A percentile compares a stretch with the other conserved stretches of the same genome.
Evolutionary conservation across 2,888 invertebrate genomes (phyloP).

Genomic region (Tiliacea citrago): DNA sequence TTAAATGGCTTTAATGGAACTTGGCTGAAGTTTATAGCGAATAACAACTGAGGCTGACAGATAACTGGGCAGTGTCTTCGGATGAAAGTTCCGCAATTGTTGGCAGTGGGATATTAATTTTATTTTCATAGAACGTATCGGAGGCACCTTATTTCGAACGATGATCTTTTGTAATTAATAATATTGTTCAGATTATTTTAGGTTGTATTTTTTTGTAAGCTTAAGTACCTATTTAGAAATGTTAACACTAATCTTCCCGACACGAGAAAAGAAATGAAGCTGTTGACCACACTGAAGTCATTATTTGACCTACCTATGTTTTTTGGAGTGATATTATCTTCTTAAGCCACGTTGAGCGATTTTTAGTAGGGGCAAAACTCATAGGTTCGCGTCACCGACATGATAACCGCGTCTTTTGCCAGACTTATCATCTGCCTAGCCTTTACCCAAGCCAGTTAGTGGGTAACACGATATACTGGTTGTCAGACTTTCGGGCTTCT

Average conservation of each 20-base stretch:
- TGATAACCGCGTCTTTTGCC: too few species aligned
- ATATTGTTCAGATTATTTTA: neutral
- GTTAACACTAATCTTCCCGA: neutral
- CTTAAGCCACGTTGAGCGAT: too few species aligned
- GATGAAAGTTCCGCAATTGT: constrained; percentile 25
- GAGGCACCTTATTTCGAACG: neutral
- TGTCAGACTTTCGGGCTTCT: too few species aligned
- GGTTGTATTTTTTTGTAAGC: neutral
- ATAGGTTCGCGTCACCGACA: too few species aligned
- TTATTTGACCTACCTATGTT: neutral
- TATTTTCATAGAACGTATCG: neutral
- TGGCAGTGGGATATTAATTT: constrained; percentile 9
- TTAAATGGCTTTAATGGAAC: constrained; percentile 84
- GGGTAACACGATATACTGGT: too few species aligned
- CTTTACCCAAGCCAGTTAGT: too few species aligned
- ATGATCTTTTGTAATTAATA: neutral
- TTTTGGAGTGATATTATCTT: too few species aligned
- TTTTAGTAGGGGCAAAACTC: too few species aligned
- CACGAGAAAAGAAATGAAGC: fast-evolving
- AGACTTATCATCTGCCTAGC: too few species aligned
- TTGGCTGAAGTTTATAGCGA: constrained; percentile 81
- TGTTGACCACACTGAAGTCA: neutral
- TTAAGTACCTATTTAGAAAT: neutral
- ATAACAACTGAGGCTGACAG: constrained; percentile 82
- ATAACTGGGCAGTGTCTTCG: constrained; percentile 81